Conservation (phyloP, 92 coral and sea anemone species). For the Bergia puertoricense region DNA sequence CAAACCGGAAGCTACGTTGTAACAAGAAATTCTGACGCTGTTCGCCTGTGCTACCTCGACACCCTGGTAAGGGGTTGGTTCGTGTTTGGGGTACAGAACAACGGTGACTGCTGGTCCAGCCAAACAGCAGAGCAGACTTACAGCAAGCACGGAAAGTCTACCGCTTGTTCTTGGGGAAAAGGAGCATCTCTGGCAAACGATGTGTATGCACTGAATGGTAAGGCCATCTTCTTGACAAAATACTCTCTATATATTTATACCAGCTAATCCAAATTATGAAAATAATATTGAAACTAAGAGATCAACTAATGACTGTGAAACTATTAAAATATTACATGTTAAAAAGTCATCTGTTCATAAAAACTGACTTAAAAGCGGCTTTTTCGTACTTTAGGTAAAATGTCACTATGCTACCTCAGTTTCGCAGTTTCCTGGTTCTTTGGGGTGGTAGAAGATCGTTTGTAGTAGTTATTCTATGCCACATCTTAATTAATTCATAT, state of each 20-base stretch:
- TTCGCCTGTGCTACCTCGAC: slow-evolving; percentile 31
- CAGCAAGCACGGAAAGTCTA: slow-evolving; percentile 17
- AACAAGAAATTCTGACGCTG: slow-evolving; percentile 25
- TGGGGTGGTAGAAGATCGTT: no score
- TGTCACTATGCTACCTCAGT: no score
- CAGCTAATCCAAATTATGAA: no score
- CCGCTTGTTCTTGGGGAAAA: slow-evolving; percentile 13
- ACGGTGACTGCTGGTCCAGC: slow-evolving; percentile 9
- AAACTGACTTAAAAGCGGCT: no score
- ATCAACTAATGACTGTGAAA: no score
- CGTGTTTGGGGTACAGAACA: slow-evolving; percentile 26
- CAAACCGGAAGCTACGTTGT: not conserved
- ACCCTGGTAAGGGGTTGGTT: not conserved
- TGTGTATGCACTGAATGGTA: slow-evolving; percentile 24
- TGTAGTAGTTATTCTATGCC: no score
- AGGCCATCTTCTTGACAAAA: not conserved
- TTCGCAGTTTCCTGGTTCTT: no score
- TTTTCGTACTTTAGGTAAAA: no score
- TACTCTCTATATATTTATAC: not conserved
- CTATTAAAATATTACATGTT: no score
- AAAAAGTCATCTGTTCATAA: no score
- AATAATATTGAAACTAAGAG: no score
- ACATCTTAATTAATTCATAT: no score
- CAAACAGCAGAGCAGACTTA: slow-evolving; percentile 8
- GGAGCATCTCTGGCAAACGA: not conserved